Base-by-base conservation (phyloP, 2,888 invertebrate genomes). In the Tortricodes alternella region DNA sequence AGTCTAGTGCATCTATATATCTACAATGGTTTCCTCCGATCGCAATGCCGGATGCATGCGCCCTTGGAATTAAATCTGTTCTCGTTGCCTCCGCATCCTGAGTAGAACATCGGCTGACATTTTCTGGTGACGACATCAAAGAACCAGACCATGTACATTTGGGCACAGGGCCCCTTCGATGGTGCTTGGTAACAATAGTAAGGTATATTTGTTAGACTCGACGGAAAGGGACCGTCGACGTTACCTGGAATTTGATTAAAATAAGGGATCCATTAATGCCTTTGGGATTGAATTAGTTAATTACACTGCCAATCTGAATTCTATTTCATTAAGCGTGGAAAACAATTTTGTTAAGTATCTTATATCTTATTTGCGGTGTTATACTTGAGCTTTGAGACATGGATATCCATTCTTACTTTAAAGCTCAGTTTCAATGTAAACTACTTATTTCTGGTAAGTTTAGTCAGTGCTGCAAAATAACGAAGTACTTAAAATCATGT, bases 21-120 rank as follows among this genome's bases (percentile, higher is more conserved):
- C 23, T 73, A 81, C 58, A 77, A 60, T 43, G 61, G 64, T 58
- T 75, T 69, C 1, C 63, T 64, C 32, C 60, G 70, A 6, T 76
- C 76, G 63, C 89, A 89, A 19, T 77, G 73, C 13, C 67, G 63
- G n/a, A 68, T 56, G 66, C 89, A 89, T 0, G 70, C 60, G 0
- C 59, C 65, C 61, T 76, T 63, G 29, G 62, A 73, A 0, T 49
- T 19, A 53, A 89, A 89, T 62, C 80, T 73, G 60, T 90, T 90
- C 55, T 85, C 85, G 51, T 89, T 90, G 11, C 89, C 89, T 0
- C 89, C 89, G 57, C 89, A 89, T 0, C 89, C 89, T 0, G 89
- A 89, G 60, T 88, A 89, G 57, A 85, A 73, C 85, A 89, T 86
- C 3, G 78, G 80, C 78, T 80, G 76, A 59, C 89, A 89, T 53